Base-by-base conservation (phyloP, 2,797 vertebrate genomes). In the Peromyscus attwateri region DNA sequence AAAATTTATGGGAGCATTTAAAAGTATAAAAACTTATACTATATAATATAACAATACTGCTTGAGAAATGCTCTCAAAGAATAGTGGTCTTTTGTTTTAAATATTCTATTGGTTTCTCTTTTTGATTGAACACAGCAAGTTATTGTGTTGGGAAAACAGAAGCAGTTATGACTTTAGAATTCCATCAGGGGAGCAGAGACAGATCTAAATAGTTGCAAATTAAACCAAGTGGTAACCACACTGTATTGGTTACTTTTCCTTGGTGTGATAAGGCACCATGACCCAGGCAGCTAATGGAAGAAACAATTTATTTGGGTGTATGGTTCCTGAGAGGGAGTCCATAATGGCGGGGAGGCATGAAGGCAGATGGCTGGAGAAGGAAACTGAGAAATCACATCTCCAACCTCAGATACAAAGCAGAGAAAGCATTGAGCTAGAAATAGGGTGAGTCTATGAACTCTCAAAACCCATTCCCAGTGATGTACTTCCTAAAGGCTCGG, bases 101-200 rank as follows among this genome's bases (percentile, higher is more conserved):
- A 60, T 90, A 75, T 16, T 81, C 62, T 66, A 27, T 71, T 83
- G 75, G 70, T 68, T 92, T 75, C 10, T 93, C 13, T 57, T 91
- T 95, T 89, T 91, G 31, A 87, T 71, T 19, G 16, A 88, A 96
- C 87, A 80, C n/a, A 80, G 1, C 14, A 93, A 43, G 55, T 64
- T 89, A 52, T 3, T 49, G 27, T 7, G 8, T 87, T 92, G 71
- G 17, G 75, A 43, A 43, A 82, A 91, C 68, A 52, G 76, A 46
- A 71, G 76, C 17, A 1, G 2, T 2, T 62, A 40, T 46, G 25
- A 60, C 46, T 76, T 49, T 60, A 60, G 19, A 40, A 46, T 88
- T 55, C 71, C 27, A 1, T 95, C 85, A 91, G 12, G 9, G 70
- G 73, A 79, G 21, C 7, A 88, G 2, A 52, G 46, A 55, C 12